Base-by-base conservation (phyloP, 2,113 vertebrate genomes). In the Dromiciops gliroides region DNA sequence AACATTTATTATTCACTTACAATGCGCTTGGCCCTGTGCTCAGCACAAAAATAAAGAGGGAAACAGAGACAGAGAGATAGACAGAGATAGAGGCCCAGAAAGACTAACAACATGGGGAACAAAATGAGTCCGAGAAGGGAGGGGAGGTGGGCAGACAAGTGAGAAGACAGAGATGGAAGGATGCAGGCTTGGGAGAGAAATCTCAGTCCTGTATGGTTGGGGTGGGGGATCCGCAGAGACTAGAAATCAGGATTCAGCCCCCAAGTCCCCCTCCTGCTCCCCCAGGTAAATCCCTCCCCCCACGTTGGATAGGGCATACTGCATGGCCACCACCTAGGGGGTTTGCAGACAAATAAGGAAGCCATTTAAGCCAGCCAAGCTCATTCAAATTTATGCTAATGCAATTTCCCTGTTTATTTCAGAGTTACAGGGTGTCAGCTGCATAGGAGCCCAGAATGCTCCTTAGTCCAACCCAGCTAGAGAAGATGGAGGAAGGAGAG, bases 341-440 rank as follows among this genome's bases (percentile, higher is more conserved):
- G 16, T 83, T 83, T 83, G 67, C 67, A 75, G 60, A 75, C 60
- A 83, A 83, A 44, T 83, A 22, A 83, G 67, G 67, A 44, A 83
- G 67, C 37, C 67, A 44, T 83, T 83, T 83, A 44, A 44, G 67
- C n/a, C 67, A 83, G 67, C 16, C 67, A 44, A 83, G 67, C 67
- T 83, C 67, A 83, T 83, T 83, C 67, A 83, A 83, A 83, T 83
- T 83, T 83, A 83, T 83, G 67, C n/a, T 83, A 83, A 83, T 83
- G 67, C 67, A 83, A 83, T 83, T 83, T 83, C 67, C 67, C 67
- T 83, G 67, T 83, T 83, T 83, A 83, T 83, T 83, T 44, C 67
- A 44, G 67, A 83, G 67, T 83, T 83, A 44, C 67, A 44, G 67
- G 67, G 67, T 83, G 67, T 83, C 67, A 83, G 67, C 67, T 83